Conservation (phyloP, 2,888 invertebrate genomes). For the Xanthia togata region DNA sequence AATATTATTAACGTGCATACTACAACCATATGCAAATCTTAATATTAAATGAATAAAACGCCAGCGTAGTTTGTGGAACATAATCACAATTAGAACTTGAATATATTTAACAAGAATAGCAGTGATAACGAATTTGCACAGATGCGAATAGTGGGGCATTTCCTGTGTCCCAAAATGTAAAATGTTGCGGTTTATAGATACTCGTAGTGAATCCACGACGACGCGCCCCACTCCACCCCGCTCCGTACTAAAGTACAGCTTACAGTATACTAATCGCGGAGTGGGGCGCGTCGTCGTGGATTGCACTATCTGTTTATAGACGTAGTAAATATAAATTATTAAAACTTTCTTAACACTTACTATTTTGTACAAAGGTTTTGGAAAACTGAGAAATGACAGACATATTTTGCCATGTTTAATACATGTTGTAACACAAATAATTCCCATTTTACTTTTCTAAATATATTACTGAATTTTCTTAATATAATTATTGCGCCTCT, state of each 20-base stretch:
- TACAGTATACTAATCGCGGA: no score
- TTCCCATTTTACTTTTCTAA: no score
- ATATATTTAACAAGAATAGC: conserved; percentile 87
- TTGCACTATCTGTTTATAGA: no score
- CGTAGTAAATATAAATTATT: background rate
- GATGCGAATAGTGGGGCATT: conserved; percentile 79
- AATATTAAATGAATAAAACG: conserved; percentile 56
- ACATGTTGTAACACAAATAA: no score
- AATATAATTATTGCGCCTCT: no score
- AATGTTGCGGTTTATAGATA: background rate
- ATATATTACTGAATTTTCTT: no score
- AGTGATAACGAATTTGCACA: conserved; percentile 89
- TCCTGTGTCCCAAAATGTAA: conserved; percentile 61
- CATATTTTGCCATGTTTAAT: background rate
- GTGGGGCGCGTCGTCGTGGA: no score
- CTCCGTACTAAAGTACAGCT: no score
- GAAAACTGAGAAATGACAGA: background rate
- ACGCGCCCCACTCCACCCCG: no score
- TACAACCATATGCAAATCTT: conserved; percentile 38
- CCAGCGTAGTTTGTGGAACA: conserved; percentile 76
- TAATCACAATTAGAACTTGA: conserved; percentile 85
- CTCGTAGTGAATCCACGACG: no score
- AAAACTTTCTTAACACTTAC: background rate
- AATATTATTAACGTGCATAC: conserved; percentile 31
- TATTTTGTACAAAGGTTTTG: background rate